Evolutionary conservation across 1,140 invertebrate genomes (phyloP).

Genomic region (Drosophila erecta): DNA sequence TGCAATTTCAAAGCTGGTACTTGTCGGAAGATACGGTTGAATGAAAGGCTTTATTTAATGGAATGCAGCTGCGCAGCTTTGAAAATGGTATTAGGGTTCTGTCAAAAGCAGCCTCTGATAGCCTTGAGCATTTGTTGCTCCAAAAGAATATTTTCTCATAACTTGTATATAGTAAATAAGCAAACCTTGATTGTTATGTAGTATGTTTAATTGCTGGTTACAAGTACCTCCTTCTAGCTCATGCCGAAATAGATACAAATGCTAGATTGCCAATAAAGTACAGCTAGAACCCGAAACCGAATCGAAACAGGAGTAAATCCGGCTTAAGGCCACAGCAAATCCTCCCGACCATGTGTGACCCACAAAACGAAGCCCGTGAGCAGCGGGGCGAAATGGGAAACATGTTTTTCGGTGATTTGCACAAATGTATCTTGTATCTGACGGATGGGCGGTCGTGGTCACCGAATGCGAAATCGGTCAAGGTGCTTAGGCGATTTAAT

Average conservation of each 20-base stretch:
- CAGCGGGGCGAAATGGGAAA: slow-evolving; percentile 32
- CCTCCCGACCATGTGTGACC: slow-evolving; percentile 33
- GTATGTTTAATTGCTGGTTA: background rate
- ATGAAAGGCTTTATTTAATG: slow-evolving; percentile 5
- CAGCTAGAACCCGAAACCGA: slow-evolving; percentile 1
- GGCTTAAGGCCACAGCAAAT: slow-evolving; percentile 33
- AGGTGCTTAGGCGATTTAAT: slow-evolving; percentile 79
- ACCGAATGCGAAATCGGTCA: slow-evolving; percentile 67
- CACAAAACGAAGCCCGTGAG: slow-evolving; percentile 35
- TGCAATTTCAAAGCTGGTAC: slow-evolving; percentile 39
- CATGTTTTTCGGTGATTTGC: slow-evolving; percentile 77
- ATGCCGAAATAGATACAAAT: background rate
- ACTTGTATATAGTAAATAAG: no score
- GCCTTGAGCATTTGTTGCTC: slow-evolving; percentile 6
- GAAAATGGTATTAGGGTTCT: background rate
- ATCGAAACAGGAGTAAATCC: slow-evolving; percentile 25
- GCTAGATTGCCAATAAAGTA: background rate
- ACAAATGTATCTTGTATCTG: slow-evolving; percentile 53
- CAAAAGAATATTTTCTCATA: background rate
- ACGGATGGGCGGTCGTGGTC: slow-evolving; percentile 14
- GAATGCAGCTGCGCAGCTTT: slow-evolving; percentile 3
- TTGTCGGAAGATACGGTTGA: slow-evolving; percentile 17
- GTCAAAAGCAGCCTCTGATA: background rate
- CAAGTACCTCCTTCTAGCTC: background rate
- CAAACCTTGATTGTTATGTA: no score